These are phyloP conservation scores for Beris chalybata DNA, from an alignment of 2,888 invertebrate species.

Conservation along the genomic window DNA sequence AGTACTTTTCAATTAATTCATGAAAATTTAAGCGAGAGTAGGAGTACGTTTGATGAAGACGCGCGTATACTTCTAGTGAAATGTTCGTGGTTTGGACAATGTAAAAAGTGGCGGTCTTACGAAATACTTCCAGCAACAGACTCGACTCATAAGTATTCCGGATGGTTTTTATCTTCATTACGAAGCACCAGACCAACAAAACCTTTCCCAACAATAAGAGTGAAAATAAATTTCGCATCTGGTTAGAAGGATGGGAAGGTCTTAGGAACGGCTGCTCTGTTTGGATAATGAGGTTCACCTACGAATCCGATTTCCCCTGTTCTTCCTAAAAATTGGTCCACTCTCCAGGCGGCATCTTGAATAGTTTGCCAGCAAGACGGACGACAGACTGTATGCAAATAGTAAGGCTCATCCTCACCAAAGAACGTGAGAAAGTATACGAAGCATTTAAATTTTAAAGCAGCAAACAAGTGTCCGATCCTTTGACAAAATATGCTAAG, in stretches of 20 bases:
- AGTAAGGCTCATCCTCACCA: background rate
- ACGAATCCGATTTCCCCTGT: too few species aligned
- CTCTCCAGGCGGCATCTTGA: background rate
- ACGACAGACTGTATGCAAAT: conserved; percentile 6
- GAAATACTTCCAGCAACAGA: too few species aligned
- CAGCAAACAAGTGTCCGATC: conserved; percentile 24
- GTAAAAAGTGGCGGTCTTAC: too few species aligned
- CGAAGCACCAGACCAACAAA: background rate
- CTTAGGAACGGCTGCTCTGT: too few species aligned
- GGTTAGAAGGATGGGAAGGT: too few species aligned
- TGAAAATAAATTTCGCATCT: too few species aligned
- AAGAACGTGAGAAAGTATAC: conserved; percentile 28
- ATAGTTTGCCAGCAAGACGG: background rate
- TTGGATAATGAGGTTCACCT: too few species aligned
- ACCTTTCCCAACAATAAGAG: conserved; percentile 12
- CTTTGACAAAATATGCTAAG: conserved; percentile 19
- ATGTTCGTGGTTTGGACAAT: too few species aligned
- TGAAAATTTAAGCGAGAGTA: background rate
- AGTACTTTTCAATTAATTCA: conserved; percentile 26
- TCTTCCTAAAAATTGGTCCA: background rate
- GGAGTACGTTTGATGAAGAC: too few species aligned
- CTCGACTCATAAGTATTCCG: conserved; percentile 5
- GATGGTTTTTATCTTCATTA: conserved; percentile 1
- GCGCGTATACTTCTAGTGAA: too few species aligned
- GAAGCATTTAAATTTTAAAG: conserved; percentile 8